phyloP scores from a whole-genome alignment of 2,888 invertebrate species.

The Azorinus chamasolen region DNA sequence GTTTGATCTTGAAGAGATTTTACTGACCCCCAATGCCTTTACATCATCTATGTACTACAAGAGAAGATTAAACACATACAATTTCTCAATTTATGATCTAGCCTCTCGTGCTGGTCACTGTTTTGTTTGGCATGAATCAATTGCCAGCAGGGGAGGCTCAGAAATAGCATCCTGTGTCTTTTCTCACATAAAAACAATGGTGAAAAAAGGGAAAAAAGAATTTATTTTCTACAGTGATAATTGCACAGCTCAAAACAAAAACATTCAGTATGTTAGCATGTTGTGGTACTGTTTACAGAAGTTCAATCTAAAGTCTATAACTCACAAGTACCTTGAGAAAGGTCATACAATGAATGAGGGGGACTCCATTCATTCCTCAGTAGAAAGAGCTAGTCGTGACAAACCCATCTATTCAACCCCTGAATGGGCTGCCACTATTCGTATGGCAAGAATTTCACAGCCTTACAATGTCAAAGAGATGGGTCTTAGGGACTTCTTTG shows the following conservation, averaged over 20 bases:
- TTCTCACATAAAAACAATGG: background rate
- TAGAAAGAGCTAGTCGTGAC: slow-evolving; percentile 6
- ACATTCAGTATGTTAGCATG: slow-evolving; percentile 9
- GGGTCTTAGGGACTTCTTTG: slow-evolving; percentile 5
- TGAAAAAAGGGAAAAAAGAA: slow-evolving; percentile 6
- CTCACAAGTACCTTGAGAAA: slow-evolving; percentile 20
- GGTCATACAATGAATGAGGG: slow-evolving; percentile 13
- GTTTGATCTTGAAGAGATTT: slow-evolving; percentile 37
- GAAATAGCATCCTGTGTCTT: slow-evolving; percentile 25
- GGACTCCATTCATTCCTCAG: slow-evolving; percentile 5
- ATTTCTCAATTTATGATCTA: slow-evolving; percentile 24
- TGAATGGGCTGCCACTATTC: slow-evolving; percentile 27
- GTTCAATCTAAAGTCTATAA: background rate
- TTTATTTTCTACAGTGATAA: slow-evolving; percentile 25
- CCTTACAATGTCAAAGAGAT: slow-evolving; percentile 8
- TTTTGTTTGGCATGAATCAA: slow-evolving; percentile 18
- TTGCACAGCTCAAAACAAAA: slow-evolving; percentile 13
- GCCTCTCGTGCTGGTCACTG: slow-evolving; percentile 9
- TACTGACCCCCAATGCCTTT: slow-evolving; percentile 16
- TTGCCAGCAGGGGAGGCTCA: slow-evolving; percentile 17
- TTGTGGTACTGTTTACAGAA: slow-evolving; percentile 10
- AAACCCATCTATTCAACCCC: slow-evolving; percentile 4
- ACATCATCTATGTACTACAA: slow-evolving; percentile 31
- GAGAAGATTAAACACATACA: slow-evolving; percentile 16
- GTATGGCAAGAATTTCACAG: background rate